phyloP scores from a whole-genome alignment of 2,113 vertebrate species.

The Stegastes partitus region DNA sequence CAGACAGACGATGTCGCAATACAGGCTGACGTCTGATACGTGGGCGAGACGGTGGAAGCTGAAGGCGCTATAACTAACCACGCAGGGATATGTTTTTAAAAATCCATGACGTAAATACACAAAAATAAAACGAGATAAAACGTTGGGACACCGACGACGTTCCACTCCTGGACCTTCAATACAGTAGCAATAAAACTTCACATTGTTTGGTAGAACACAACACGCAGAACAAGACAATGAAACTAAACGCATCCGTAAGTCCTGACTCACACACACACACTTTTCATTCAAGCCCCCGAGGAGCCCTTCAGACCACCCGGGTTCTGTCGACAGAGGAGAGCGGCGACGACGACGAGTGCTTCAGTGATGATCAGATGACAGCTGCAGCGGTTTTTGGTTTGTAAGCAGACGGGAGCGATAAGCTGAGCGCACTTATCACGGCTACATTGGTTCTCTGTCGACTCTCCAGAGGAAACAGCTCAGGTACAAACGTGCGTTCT shows the following conservation, averaged over 20 bases:
- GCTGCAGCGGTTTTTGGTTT: slow-evolving; percentile 46
- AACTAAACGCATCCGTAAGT: not conserved
- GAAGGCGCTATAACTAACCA: too few species aligned
- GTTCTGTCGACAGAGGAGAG: not conserved
- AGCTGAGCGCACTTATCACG: not conserved
- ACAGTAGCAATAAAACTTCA: slow-evolving; percentile 22
- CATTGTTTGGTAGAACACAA: slow-evolving; percentile 42
- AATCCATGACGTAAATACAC: not conserved
- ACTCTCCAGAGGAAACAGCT: slow-evolving; percentile 38
- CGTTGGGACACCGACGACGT: not conserved
- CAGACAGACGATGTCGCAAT: too few species aligned
- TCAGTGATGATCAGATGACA: not conserved
- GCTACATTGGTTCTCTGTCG: slow-evolving; percentile 40
- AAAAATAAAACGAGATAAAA: not conserved
- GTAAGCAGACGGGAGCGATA: slow-evolving; percentile 5
- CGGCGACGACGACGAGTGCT: not conserved
- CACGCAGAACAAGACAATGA: not conserved
- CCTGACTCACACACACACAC: not conserved
- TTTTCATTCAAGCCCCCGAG: not conserved
- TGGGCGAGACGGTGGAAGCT: too few species aligned
- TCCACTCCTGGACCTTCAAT: slow-evolving; percentile 25
- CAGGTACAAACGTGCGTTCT: slow-evolving; percentile 25
- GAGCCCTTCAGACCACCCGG: slow-evolving; percentile 14
- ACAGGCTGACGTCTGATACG: too few species aligned
- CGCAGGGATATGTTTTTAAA: not conserved